Conservation (phyloP, 2,113 vertebrate genomes). For the Mesembrinibis cayennensis region DNA sequence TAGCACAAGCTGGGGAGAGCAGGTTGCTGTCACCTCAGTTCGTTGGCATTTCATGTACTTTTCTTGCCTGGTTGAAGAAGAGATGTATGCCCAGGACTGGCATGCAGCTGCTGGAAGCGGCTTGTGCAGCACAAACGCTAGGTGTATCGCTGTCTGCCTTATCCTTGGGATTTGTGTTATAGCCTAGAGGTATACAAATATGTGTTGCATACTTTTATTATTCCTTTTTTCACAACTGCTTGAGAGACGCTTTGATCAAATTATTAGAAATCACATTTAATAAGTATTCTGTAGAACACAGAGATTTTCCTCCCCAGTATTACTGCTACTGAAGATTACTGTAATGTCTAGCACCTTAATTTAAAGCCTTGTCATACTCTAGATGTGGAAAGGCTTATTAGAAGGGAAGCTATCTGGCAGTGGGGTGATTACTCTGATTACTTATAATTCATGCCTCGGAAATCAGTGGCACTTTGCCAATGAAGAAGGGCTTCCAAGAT, state of each 20-base stretch:
- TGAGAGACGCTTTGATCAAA: not conserved
- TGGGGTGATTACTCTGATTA: not conserved
- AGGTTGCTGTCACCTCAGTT: not conserved
- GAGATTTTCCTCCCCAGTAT: not conserved
- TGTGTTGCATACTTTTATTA: not conserved
- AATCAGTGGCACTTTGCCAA: not conserved
- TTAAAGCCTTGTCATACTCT: not conserved
- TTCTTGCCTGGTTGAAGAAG: not conserved
- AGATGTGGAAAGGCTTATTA: not conserved
- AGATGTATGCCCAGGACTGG: not conserved
- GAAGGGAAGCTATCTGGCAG: not conserved
- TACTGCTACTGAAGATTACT: not conserved
- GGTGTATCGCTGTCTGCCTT: rapidly evolving
- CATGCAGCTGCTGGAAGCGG: not conserved
- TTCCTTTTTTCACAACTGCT: not conserved
- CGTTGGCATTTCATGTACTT: not conserved
- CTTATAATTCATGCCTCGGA: not conserved
- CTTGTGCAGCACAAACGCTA: not conserved
- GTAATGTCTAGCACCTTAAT: not conserved
- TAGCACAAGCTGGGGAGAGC: too few species aligned
- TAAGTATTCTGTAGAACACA: not conserved
- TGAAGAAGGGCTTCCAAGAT: not conserved
- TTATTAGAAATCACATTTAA: not conserved
- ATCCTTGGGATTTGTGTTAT: not conserved
- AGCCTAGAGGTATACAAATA: not conserved